Evolutionary conservation across 1,140 invertebrate species (phyloP), one percentile per base, ranked within the genome.

Genomic region (Thaumatotibia leucotreta): DNA sequence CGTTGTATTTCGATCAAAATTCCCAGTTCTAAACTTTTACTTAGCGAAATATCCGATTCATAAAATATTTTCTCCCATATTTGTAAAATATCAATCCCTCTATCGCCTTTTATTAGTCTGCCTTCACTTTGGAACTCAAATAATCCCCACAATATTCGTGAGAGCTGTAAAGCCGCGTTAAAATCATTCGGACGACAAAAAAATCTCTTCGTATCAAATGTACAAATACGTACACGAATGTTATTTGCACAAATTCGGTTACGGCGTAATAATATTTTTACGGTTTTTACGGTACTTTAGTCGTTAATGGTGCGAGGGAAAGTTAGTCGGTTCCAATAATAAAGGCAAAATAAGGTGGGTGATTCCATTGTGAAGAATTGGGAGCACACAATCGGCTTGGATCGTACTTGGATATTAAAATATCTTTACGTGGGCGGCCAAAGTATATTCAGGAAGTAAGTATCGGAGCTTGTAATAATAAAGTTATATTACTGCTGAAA

Each of bases 391-490:
- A 27, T 54, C n/a, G 50, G 50, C 10, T 23, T n/a, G 24, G 24
- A 58, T 58, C 23, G 52, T 58, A 14, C 23, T 14, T n/a, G 52
- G 27, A 58, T 58, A 58, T 58, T 29, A 58, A 29, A 58, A 58
- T 58, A 31, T 24, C 52, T 14, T 58, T 29, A 58, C 24, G 24
- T 17, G 52, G 24, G 23, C 11, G 20, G 24, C 1, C 1, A 3
- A 22, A 54, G n/a, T 11, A n/a, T 58, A 58, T 58, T 58, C 17
- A 31, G 23, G 24, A 58, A 58, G 52, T 58, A 14, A 58, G 14
- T 31, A 29, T 27, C n/a, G 14, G n/a, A n/a, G 23, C 10, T 58
- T n/a, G 24, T 58, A 58, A 58, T 58, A 58, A 29, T 29, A 58
- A 14, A 27, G 23, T 31, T 58, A 14, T 58, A 31, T 58, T 58